Base-by-base conservation (phyloP, 1,140 invertebrate genomes). In the Cotesia glomerata region DNA sequence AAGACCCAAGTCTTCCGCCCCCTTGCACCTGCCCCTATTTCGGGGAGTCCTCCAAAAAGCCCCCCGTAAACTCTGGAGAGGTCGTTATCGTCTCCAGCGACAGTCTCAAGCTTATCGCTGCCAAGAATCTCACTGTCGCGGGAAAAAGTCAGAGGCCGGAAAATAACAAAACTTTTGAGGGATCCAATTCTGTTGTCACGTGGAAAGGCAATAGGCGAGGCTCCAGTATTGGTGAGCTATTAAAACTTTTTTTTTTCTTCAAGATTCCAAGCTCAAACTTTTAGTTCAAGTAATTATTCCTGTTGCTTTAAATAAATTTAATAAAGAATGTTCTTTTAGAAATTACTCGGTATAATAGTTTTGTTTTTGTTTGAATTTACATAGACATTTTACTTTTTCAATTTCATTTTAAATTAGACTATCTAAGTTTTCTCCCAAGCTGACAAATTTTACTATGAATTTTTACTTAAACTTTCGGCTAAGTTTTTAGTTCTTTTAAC, bases 11-110 rank as follows among this genome's bases (percentile, higher is more conserved):
- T 79, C 83, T 93, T 35, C 92, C 92, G 1, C 91, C 92, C 2
- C 91, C 92, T 0, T 95, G 93, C 81, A 93, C 92, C 0, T 93
- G 93, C 78, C 92, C 93, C 0, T 94, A 94, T 76, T 94, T 95
- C 77, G 92, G 92, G 0, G 89, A 92, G 89, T 68, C 89, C 80
- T 63, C 80, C 3, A 88, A 89, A 78, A 80, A 74, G 18, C 74
- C 81, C 7, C 76, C 85, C 0, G 82, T 84, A 9, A 85, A 83
- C 0, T 83, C 83, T 0, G 79, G 84, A 2, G 89, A 90, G 76
- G 85, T 90, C 1, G 89, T 89, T 73, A 90, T 90, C 0, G 85
- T 90, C 2, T 87, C 89, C 0, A 86, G 83, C 74, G 84, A 86
- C 4, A 80, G 78, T 0, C 74, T 84, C 34, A 82, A 81, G 34